Evolutionary conservation across 2,797 vertebrate genomes (phyloP), one percentile per base, ranked within the genome.

Genomic region (Sebastes nivosus): DNA sequence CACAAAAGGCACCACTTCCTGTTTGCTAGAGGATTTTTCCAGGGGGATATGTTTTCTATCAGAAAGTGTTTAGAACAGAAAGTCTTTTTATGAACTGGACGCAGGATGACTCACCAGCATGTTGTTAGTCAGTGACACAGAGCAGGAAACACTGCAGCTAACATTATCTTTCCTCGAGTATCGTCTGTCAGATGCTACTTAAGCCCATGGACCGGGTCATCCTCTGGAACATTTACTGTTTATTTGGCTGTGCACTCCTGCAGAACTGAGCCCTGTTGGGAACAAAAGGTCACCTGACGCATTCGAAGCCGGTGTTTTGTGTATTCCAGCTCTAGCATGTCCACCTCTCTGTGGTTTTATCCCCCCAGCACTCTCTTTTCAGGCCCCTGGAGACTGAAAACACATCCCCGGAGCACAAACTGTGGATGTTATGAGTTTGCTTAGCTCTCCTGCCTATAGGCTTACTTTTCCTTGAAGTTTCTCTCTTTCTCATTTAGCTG

Each of bases 281-380:
- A 91, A 89, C 91, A 91, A 90, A 93, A 83, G 89, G 91, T 93
- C 88, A 89, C 66, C 83, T 84, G 88, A 87, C 83, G 78, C 84
- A 80, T 32, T 25, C 75, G 75, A 85, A 29, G 77, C 80, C 71
- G 10, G 42, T 74, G 82, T 84, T 88, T 92, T 93, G 83, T 87
- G 83, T 89, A 29, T 68, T 65, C 34, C 66, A 79, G 67, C 72
- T 89, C 84, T 68, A 76, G 68, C 61, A 80, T 90, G 84, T 87
- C 80, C 81, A 72, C 76, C 69, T 84, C 73, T 79, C 57, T 74
- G 5, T 29, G 24, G 25, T 68, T 78, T 82, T 78, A 75, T 76
- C 66, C 66, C 61, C 66, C 24, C 32, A 16, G 34, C 71, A 50
- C 81, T 83, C 69, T 63, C 20, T 22, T 22, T 84, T 84, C 24